phyloP scores from a whole-genome alignment of 2,888 invertebrate species.

The Taphrorychus bicolor region DNA sequence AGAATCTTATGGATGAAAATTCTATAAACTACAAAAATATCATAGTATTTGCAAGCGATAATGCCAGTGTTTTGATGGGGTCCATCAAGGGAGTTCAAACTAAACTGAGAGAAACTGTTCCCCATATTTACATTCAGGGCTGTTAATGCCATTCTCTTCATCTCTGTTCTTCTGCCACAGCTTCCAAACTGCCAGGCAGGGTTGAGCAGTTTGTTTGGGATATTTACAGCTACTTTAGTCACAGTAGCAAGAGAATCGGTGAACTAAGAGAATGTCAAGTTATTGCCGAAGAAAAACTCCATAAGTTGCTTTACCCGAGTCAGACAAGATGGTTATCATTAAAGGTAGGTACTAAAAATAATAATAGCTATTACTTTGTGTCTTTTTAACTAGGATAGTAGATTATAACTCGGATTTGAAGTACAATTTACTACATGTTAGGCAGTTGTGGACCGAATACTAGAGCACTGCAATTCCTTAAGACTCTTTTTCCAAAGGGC shows the following conservation, averaged over 20 bases:
- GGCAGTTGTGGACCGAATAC: conserved; percentile 30
- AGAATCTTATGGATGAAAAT: neutral
- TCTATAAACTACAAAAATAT: neutral
- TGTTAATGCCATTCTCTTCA: neutral
- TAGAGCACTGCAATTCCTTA: conserved; percentile 32
- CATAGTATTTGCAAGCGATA: neutral
- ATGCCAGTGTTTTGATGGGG: neutral
- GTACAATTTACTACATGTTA: no score
- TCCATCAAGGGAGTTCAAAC: neutral
- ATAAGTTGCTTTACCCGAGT: conserved; percentile 29
- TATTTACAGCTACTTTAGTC: neutral
- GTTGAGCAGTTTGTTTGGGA: neutral
- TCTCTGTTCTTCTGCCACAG: neutral
- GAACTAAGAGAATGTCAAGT: neutral
- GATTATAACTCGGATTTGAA: conserved; percentile 12
- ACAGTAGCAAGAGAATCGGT: neutral
- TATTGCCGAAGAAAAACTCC: conserved; percentile 11
- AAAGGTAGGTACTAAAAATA: conserved; percentile 27
- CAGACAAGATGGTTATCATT: conserved; percentile 37
- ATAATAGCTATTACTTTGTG: conserved; percentile 1
- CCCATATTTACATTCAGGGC: neutral
- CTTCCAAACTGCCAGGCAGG: neutral
- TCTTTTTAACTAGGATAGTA: neutral
- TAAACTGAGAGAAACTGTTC: neutral
- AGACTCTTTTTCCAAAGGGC: conserved; percentile 34